Evolutionary conservation across 2,113 vertebrate species (phyloP).

Genomic region (Rattus norvegicus): GRCr8 NC_086021.1:168786501-168787000

Average conservation of each 20-base stretch:
- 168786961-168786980: background rate
- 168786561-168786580: background rate
- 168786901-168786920: constrained; percentile 65
- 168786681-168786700: background rate
- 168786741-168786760: constrained; percentile 50
- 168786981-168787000: background rate
- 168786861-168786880: constrained; percentile 59
- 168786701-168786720: constrained; percentile 20
- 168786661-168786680: background rate
- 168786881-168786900: constrained; percentile 72
- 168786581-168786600: too few relatives aligned
- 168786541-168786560: background rate
- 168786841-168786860: constrained; percentile 71
- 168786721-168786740: constrained; percentile 25
- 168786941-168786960: constrained; percentile 47
- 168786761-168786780: constrained; percentile 51
- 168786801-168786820: constrained; percentile 59
- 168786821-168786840: constrained; percentile 39
- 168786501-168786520: background rate
- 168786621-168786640: background rate
- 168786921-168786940: constrained; percentile 48
- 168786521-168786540: background rate
- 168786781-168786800: background rate
- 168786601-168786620: background rate
- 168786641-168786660: background rate